Conservation (phyloP, 2,888 invertebrate genomes). For the Caenorhabditis doughertyi region DNA sequence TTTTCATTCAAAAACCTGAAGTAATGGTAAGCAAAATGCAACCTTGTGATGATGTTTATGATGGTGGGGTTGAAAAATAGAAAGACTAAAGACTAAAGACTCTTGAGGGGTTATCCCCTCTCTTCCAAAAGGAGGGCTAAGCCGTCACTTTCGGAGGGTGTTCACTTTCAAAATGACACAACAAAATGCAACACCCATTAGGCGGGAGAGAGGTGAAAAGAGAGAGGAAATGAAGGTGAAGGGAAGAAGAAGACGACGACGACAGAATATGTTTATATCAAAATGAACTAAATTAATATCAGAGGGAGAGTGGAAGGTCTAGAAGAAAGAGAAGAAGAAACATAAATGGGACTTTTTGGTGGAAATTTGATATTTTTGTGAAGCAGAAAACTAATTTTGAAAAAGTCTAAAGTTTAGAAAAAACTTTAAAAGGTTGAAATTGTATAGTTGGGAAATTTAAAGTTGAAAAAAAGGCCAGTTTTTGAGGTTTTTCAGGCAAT, state of each 20-base stretch:
- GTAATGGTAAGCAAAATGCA: no score
- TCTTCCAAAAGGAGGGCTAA: constrained; percentile 15
- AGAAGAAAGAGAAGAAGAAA: background rate
- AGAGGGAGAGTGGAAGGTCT: background rate
- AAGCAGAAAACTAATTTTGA: background rate
- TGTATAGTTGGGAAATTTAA: background rate
- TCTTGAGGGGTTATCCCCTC: constrained; percentile 30
- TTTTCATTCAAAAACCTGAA: no score
- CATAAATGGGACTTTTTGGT: background rate
- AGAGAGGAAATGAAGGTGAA: background rate
- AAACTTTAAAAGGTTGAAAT: background rate
- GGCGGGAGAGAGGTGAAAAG: background rate
- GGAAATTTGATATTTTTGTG: constrained; percentile 10
- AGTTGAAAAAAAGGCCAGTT: background rate
- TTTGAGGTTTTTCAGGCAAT: background rate
- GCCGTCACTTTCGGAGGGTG: constrained; percentile 40
- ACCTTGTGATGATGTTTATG: no score
- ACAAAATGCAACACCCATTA: constrained; percentile 26
- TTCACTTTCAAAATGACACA: constrained; percentile 54
- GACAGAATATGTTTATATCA: background rate
- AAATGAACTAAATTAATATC: background rate
- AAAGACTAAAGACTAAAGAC: no score
- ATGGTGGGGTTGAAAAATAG: no score
- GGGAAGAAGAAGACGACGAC: background rate
- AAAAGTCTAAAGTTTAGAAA: background rate